Conservation (phyloP, 35 echinoderm and acorn worm species). For the Lytechinus pictus region DNA sequence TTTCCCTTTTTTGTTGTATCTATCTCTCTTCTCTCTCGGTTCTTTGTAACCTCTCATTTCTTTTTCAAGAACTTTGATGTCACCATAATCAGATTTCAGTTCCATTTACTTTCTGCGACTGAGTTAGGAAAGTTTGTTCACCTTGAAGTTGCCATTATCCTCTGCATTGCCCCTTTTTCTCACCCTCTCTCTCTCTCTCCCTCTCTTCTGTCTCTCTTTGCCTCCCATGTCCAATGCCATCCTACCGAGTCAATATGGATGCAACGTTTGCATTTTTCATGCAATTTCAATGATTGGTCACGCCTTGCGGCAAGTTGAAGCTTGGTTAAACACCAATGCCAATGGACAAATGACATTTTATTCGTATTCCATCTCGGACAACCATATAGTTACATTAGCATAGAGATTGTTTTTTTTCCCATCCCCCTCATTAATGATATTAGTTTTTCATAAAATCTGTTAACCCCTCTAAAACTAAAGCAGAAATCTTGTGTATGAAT, state of each 20-base stretch:
- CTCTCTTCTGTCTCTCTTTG: background rate
- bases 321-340: background rate
- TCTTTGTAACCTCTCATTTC: background rate
- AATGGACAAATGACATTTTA: background rate
- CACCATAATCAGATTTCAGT: background rate
- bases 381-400: background rate
- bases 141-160: background rate
- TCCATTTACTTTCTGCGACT: background rate
- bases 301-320: background rate
- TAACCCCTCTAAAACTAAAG: background rate
- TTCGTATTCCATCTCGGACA: background rate
- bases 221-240: background rate
- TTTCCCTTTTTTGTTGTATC: background rate
- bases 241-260: background rate
- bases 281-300: background rate
- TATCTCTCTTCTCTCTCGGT: background rate
- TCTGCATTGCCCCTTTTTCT: background rate
- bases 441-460: background rate
- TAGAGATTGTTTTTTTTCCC: background rate
- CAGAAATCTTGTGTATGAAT: background rate
- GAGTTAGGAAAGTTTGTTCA: background rate
- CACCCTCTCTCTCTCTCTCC: background rate
- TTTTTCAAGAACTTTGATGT: background rate
- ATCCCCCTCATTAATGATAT: background rate
- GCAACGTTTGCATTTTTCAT: slow-evolving; percentile 18